Conservation (phyloP, 2,113 vertebrate species). For the Herpailurus yagouaroundi region DNA sequence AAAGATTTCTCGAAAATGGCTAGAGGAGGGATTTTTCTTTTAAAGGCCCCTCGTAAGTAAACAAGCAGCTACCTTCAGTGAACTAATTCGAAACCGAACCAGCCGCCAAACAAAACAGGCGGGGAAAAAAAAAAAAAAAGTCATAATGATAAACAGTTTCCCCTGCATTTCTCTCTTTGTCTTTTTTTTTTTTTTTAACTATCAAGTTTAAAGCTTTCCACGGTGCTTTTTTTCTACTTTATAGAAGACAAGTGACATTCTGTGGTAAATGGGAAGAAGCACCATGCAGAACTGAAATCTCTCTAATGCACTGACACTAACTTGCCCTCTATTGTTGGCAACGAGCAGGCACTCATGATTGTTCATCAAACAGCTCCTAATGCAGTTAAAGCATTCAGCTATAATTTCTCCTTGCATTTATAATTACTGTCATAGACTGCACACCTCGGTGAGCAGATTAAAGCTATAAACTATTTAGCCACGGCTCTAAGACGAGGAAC, state of each 20-base stretch:
- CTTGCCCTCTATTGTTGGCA: conserved; percentile 99
- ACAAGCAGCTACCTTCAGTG: conserved; percentile 77
- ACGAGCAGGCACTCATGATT: conserved; percentile 97
- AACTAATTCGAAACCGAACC: conserved; percentile 83
- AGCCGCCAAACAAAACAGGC: conserved; percentile 62
- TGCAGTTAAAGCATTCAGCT: conserved; percentile 99
- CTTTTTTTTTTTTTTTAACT: conserved; percentile 87
- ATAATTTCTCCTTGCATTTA: conserved; percentile 99
- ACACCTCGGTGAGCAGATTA: conserved; percentile 99
- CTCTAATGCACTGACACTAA: conserved; percentile 97
- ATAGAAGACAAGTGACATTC: conserved; percentile 98
- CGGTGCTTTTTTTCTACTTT: conserved; percentile 91
- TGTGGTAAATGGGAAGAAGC: conserved; percentile 95
- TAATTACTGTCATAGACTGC: conserved; percentile 99
- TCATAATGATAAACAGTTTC: conserved; percentile 86
- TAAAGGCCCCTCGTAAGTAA: conserved; percentile 50
- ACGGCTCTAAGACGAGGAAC: conserved; percentile 94
- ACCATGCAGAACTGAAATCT: conserved; percentile 93
- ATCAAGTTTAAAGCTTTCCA: conserved; percentile 94
- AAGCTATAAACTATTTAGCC: conserved; percentile 99
- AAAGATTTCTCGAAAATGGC: neutral
- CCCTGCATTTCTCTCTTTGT: conserved; percentile 85
- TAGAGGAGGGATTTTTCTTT: conserved; percentile 58
- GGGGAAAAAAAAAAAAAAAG: conserved; percentile 2
- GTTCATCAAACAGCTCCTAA: conserved; percentile 99